Conservation (phyloP, 2,888 invertebrate species). For the Azorinus chamasolen region DNA sequence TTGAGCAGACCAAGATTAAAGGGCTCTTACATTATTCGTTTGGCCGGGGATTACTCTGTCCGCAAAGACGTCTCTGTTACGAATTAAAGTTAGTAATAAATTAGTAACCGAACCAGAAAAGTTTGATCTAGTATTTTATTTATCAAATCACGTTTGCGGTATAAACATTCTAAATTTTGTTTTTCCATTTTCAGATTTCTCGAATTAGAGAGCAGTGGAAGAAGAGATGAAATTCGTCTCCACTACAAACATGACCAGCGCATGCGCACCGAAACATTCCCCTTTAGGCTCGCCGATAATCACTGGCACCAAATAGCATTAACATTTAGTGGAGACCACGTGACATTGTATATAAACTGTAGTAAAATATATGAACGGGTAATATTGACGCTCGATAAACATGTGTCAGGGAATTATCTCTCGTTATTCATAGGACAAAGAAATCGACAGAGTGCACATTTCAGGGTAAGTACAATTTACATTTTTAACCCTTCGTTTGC, state of each 20-base stretch:
- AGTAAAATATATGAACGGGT: conserved; percentile 94
- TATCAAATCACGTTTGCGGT: no score
- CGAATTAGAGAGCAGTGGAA: conserved; percentile 96
- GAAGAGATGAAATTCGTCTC: conserved; percentile 91
- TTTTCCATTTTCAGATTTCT: conserved; percentile 90
- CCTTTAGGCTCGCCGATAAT: conserved; percentile 94
- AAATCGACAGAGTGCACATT: conserved; percentile 93
- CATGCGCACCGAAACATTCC: conserved; percentile 92
- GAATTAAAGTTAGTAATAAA: no score
- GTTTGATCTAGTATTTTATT: no score
- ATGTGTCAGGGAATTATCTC: conserved; percentile 83
- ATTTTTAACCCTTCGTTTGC: no score
- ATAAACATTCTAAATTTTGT: conserved; percentile 45
- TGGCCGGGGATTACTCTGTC: no score
- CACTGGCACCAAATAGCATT: conserved; percentile 95
- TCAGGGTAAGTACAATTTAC: conserved; percentile 90
- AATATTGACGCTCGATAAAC: conserved; percentile 89
- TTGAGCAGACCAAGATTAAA: no score
- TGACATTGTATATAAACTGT: conserved; percentile 95
- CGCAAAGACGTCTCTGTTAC: no score
- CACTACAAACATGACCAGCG: conserved; percentile 82
- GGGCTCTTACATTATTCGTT: no score
- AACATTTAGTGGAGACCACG: conserved; percentile 92
- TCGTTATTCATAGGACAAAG: conserved; percentile 95
- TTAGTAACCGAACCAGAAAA: no score